Base-by-base conservation (phyloP, 1,140 invertebrate genomes). In the Drosophila tsacasi region DNA sequence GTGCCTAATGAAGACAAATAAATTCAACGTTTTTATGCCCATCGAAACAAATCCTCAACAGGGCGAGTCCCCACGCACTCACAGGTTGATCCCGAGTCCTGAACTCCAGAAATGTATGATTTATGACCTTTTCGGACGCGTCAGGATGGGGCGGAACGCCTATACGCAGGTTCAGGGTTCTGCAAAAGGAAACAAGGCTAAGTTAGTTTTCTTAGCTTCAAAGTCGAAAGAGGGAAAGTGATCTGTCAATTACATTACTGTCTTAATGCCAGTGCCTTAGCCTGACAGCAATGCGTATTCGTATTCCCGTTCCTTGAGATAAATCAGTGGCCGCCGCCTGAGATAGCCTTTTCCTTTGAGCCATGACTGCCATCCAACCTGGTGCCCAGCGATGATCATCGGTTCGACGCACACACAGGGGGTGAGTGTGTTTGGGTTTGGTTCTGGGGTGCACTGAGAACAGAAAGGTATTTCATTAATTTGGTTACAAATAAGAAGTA, bases 301-400 rank as follows among this genome's bases (percentile, higher is more conserved):
- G 32, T 10, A 64, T 37, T 50, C 4, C 47, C 3, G 40, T 21
- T 17, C 10, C 23, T 19, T 9, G 3, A 21, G n/a, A 39, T 39
- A 25, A 57, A 58, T 58, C 50, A 63, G 49, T 57, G 61, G 23
- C 49, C 19, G 15, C 44, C 19, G 42, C 10, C 42, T 13, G 35
- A 32, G 62, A 21, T n/a, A n/a, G 3, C 17, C 27, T 25, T 19
- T 52, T 39, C 27, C 23, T 19, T 19, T 17, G 49, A 54, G 49
- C 19, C 23, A 63, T 50, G 35, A 37, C 49, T 54, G 59, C 47
- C 32, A 63, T 39, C 19, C 13, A 23, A 42, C 23, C 32, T 27
- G n/a, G 50, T 39, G 50, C 32, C 25, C 37, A 49, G 46, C 47
- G 30, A 50, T 35, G 50, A 55, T 55, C 52, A 55, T 55, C 47